Base-by-base conservation (phyloP, 1,140 invertebrate species). In the Zaprionus africanus region DNA sequence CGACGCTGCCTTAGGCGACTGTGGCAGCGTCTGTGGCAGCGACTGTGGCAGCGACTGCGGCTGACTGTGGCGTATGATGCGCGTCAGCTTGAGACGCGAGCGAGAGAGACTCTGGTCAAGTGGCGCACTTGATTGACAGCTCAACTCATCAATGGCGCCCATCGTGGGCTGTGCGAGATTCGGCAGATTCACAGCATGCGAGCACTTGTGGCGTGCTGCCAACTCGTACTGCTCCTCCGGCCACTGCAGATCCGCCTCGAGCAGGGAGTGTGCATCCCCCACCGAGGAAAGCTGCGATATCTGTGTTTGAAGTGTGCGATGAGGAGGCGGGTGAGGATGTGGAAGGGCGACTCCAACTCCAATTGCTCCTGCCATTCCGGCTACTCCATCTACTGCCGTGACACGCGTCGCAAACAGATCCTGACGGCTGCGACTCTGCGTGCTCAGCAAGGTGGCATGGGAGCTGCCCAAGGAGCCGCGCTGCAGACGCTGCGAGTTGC, bases 371-470 rank as follows among this genome's bases (percentile, higher is more conserved):
- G 22, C 22, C 26, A 31, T 26, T 59, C 4, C 58, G 49, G 22
- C 22, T 34, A 57, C 43, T 19, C 38, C 46, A n/a, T 28, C 2
- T 15, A 51, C 53, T 46, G 54, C 22, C 28, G 58, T 43, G 0
- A 54, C 41, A 49, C 57, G 72, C 26, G 46, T 46, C 5, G 72
- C 77, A 68, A 86, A 91, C 41, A 91, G 82, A 60, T 90, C 82
- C 36, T 76, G 81, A 36, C 92, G 91, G 28, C 92, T 92, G 26
- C 93, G 75, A 24, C 71, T 92, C 24, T 93, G 76, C 12, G 92
- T 92, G 24, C 93, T 92, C 58, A 93, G 80, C 36, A 93, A 31
- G 0, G 93, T 94, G 22, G 92, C 79, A 71, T 94, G 94, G 26
- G 92, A 92, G 31, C 92, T 90, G 28, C 70, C 74, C 62, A 91